Evolutionary conservation across 1,140 invertebrate genomes (phyloP), one percentile per base, ranked within the genome.

Genomic region (Gonatopus flavifemur): DNA sequence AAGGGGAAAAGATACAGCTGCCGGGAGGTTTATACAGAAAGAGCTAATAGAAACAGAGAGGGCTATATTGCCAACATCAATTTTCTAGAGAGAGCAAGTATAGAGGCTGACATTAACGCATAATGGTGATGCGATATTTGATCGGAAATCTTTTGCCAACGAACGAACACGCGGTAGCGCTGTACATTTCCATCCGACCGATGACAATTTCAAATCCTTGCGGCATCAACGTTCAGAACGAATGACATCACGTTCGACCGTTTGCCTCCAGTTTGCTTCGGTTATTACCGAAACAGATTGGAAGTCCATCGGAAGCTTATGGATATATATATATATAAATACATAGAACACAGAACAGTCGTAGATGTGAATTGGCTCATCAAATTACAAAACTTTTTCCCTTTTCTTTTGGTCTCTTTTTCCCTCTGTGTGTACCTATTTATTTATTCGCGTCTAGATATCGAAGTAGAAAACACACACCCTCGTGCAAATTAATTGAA

Each of bases 271-370:
- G 55, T 64, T 59, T 64, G 49, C 51, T 39, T 28, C 45, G 45
- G 58, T 65, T 65, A 62, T 64, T 65, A 62, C 55, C 19, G 52
- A 57, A 64, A 61, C 55, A 53, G 58, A 65, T 64, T 62, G 62
- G 52, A 59, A 55, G 51, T 58, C 51, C 49, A 57, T 53, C n/a
- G n/a, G n/a, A 45, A 57, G 54, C 60, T 51, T 44, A 42, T 40
- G 33, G 41, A 56, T 60, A 57, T 62, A 60, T 52, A 55, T 39
- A 52, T 49, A 56, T 35, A 31, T 19, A 43, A 31, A 22, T 1
- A 16, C 31, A 18, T 8, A 30, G 33, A 21, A 3, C 16, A 8
- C 13, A 31, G 22, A 7, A n/a, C 9, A 30, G 21, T 10, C 2
- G 24, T n/a, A 9, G 13, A 52, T 46, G 35, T 39, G 20, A 31